These are phyloP conservation scores for Holacanthella duospinosa DNA, from an alignment of 2,888 invertebrate species.

Conservation along the genomic window DNA sequence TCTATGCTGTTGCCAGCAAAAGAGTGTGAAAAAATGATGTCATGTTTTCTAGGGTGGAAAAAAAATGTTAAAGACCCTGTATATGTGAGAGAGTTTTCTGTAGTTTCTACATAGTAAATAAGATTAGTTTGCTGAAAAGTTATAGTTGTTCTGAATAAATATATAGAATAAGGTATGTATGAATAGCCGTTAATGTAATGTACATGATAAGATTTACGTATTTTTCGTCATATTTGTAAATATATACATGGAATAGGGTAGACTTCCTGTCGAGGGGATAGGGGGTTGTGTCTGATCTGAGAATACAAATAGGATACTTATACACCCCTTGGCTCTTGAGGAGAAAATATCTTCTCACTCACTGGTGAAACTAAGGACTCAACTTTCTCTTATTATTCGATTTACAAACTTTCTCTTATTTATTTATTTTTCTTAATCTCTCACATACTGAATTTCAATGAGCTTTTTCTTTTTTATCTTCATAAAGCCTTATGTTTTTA, in stretches of 20 bases:
- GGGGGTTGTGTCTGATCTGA: not conserved
- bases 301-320: conserved; percentile 9
- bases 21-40: too few relatives aligned
- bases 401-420: not conserved
- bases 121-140: too few relatives aligned
- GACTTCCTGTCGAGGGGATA: not conserved
- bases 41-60: too few relatives aligned
- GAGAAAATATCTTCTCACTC: not conserved
- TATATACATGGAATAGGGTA: not conserved
- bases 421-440: not conserved
- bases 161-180: too few relatives aligned
- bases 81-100: too few relatives aligned
- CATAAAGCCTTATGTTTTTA: not conserved
- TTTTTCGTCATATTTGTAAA: not conserved
- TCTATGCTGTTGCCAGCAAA: too few relatives aligned
- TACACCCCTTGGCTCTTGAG: too few relatives aligned
- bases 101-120: too few relatives aligned
- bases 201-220: conserved; percentile 4
- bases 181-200: not conserved
- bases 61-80: too few relatives aligned
- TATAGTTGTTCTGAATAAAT: not conserved
- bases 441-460: not conserved
- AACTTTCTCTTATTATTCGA: not conserved
- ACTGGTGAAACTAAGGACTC: not conserved
- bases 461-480: not conserved